Base-by-base conservation (phyloP, 2,113 vertebrate species). In the Hoplias malabaricus region DNA sequence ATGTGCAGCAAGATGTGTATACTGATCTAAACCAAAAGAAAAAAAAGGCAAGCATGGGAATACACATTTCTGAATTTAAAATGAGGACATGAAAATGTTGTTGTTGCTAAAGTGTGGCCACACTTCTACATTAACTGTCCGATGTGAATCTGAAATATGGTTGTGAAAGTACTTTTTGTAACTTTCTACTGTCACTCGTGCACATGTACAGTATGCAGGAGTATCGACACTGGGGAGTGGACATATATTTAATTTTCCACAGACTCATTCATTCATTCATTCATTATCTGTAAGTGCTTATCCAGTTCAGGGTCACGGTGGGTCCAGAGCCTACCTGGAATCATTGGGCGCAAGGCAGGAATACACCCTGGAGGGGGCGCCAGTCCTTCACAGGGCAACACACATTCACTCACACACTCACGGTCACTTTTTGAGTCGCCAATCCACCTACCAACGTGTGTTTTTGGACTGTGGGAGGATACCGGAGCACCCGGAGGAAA, bases 51-150 rank as follows among this genome's bases (percentile, higher is more conserved):
- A n/a, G n/a, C n/a, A 57, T 1, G 8, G 0, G 12, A 48, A 21
- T 34, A 10, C n/a, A 16, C 21, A 25, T 23, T n/a, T 46, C 21
- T 34, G 54, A 74, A 10, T 5, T 9, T 42, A 0, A 62, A 61
- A 75, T 50, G 54, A 53, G 31, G 65, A 62, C 48, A 40, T 69
- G 43, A 69, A 50, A 80, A 80, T 10, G 14, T 68, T 33, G 27
- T 36, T 9, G 31, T 27, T 14, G 25, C 16, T n/a, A 43, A 7
- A 43, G 27, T 53, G 25, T 21, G 34, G 25, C 19, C 6, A 27
- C 31, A 40, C 56, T 43, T 63, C 13, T 54, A n/a, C 14, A 63
- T 43, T 23, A 13, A 40, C 31, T 38, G 9, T 40, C 5, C 13
- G 27, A 29, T 57, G 27, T 31, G 33, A 21, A 57, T 13, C 23